These are phyloP conservation scores for Eretmochelys imbricata DNA, from an alignment of 2,113 vertebrate species.

Conservation along the genomic window DNA sequence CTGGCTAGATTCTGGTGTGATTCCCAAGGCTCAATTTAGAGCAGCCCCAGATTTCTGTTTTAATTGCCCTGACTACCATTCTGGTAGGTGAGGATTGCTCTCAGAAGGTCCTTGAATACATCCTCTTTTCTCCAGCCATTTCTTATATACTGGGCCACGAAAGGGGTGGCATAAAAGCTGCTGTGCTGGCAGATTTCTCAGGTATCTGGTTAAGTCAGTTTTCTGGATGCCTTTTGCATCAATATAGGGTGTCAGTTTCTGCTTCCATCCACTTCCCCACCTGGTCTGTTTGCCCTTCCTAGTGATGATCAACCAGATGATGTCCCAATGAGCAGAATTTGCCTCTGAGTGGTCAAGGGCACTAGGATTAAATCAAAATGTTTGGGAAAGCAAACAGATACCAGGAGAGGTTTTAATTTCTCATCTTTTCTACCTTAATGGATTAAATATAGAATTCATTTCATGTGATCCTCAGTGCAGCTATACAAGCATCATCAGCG, in stretches of 20 bases:
- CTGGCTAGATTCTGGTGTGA: neutral
- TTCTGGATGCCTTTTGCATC: fast-evolving
- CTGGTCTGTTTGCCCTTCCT: neutral
- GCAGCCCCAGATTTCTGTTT: neutral
- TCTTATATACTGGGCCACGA: neutral
- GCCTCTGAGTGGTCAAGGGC: neutral
- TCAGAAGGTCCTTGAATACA: neutral
- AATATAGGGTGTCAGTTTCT: fast-evolving
- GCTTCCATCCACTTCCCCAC: fast-evolving
- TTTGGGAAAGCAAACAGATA: neutral
- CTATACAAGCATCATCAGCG: neutral
- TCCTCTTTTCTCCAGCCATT: neutral
- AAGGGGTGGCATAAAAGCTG: neutral
- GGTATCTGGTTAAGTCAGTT: neutral
- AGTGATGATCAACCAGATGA: neutral
- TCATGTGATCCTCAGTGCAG: neutral
- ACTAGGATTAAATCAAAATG: neutral
- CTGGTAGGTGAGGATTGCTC: fast-evolving
- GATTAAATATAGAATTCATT: neutral
- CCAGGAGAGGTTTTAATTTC: neutral
- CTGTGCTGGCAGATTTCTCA: fast-evolving
- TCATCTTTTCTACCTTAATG: neutral
- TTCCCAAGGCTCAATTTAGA: neutral
- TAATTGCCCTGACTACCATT: neutral
- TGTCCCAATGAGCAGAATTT: neutral